phyloP scores from a whole-genome alignment of 2,113 vertebrate genomes.

The Ginglymostoma cirratum region DNA sequence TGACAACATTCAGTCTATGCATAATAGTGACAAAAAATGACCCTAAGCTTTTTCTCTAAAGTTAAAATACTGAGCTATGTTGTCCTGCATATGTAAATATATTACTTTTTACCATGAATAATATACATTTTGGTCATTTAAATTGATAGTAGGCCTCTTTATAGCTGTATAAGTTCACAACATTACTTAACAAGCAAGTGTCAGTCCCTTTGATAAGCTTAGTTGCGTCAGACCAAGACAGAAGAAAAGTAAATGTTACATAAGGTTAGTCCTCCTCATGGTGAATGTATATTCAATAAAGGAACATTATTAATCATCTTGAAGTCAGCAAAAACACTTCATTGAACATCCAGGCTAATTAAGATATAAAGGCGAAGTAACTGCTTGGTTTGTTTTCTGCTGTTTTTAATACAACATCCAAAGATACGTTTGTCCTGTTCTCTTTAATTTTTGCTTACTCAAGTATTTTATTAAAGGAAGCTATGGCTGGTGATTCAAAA shows the following conservation, averaged over 20 bases:
- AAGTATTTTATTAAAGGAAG: not conserved
- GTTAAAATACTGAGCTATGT: not conserved
- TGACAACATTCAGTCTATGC: not conserved
- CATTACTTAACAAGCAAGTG: slow-evolving; percentile 48
- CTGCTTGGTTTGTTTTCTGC: not conserved
- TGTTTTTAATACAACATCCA: not conserved
- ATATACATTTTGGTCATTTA: not conserved
- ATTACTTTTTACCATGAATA: not conserved
- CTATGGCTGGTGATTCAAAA: not conserved
- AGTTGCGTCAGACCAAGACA: not conserved
- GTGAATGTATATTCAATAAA: slow-evolving; percentile 36
- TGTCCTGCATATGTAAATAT: slow-evolving; percentile 6
- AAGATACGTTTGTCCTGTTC: not conserved
- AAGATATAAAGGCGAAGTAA: not conserved
- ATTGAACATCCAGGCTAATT: not conserved
- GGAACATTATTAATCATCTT: not conserved
- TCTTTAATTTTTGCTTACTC: not conserved
- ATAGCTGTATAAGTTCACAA: slow-evolving; percentile 57
- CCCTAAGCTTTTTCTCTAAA: not conserved
- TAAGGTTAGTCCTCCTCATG: slow-evolving; percentile 42
- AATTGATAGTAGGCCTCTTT: slow-evolving; percentile 45
- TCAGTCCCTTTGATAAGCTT: slow-evolving; percentile 44
- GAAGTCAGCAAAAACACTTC: not conserved
- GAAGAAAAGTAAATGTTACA: not conserved
- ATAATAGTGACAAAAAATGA: not conserved